Evolutionary conservation across 2,797 vertebrate genomes (phyloP), one percentile per base, ranked within the genome.

Genomic region (Octomys mimax): DNA sequence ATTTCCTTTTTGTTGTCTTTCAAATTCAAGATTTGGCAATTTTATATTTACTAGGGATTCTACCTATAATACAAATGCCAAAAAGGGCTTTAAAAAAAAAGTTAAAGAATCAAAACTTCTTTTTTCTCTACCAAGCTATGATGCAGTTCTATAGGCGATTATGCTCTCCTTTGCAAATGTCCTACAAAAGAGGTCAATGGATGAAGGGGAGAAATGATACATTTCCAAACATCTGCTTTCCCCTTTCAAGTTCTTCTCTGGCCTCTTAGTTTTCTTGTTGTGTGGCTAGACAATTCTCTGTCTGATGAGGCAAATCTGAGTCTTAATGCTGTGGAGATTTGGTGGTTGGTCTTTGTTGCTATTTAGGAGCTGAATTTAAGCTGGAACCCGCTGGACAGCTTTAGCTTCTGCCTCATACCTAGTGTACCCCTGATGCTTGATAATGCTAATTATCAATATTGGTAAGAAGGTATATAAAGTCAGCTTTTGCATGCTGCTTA

Each of bases 161-260:
- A 75, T 42, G 7, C 12, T 49, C 54, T 95, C 12, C 24, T 97
- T 91, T 79, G 62, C 24, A 46, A 73, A 73, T 70, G 78, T 71
- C 82, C 33, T 91, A 3, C 64, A 2, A 94, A 87, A 82, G 83
- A 87, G 87, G 91, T 70, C 70, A 97, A 52, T n/a, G 5, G 22
- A 84, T 91, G 9, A 96, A 95, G 70, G 61, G 81, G 96, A 87
- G 70, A 96, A 94, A 8, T 92, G 80, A 39, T 6, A 64, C 42
- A 93, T 96, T 97, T 97, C 83, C 89, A 91, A 91, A 96, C 78
- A 79, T 91, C 52, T 88, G 6, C 77, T 97, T 98, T 97, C 94
- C 93, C 95, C 81, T 49, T 84, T 95, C 46, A 95, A 46, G n/a
- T 83, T 87, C 54, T 73, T 92, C 96, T 96, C 85, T 89, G 71